Evolutionary conservation across 2,888 invertebrate genomes (phyloP).

Genomic region (Diplazon laetatorius): DNA sequence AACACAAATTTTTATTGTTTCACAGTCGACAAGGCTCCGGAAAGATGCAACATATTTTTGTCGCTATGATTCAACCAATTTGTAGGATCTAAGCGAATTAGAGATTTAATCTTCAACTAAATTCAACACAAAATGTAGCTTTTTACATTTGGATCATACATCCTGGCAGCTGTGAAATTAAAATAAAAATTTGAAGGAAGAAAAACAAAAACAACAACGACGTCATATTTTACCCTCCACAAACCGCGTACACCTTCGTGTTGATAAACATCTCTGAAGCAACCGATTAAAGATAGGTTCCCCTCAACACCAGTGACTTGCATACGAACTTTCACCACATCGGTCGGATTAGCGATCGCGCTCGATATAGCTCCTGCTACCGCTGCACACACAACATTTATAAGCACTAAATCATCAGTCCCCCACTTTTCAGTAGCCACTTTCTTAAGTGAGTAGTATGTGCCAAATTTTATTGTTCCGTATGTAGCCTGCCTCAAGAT

Average conservation of each 20-base stretch:
- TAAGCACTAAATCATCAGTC: constrained; percentile 81
- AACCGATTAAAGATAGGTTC: constrained; percentile 85
- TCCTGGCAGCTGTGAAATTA: constrained; percentile 6
- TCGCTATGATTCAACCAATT: background rate
- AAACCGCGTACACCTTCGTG: constrained; percentile 93
- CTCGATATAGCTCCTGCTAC: constrained; percentile 95
- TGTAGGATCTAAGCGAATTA: constrained; percentile 9
- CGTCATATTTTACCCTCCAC: constrained; percentile 88
- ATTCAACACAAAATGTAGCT: constrained; percentile 3
- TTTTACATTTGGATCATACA: constrained; percentile 5
- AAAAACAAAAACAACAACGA: too few relatives aligned
- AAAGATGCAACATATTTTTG: constrained; percentile 20
- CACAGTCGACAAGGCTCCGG: constrained; percentile 14
- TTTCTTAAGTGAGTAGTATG: constrained; percentile 94
- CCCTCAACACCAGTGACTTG: constrained; percentile 86
- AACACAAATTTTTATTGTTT: constrained; percentile 33
- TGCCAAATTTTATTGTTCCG: constrained; percentile 98
- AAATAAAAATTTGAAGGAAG: too few relatives aligned
- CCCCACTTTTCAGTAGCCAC: constrained; percentile 79
- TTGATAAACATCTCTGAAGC: constrained; percentile 91
- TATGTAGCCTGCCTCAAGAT: constrained; percentile 96
- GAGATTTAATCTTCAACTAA: constrained; percentile 9
- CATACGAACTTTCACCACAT: constrained; percentile 98
- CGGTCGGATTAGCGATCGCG: constrained; percentile 98
- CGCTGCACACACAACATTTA: constrained; percentile 91